phyloP scores from a whole-genome alignment of 2,888 invertebrate genomes.

The Lepidochitona cinerea region DNA sequence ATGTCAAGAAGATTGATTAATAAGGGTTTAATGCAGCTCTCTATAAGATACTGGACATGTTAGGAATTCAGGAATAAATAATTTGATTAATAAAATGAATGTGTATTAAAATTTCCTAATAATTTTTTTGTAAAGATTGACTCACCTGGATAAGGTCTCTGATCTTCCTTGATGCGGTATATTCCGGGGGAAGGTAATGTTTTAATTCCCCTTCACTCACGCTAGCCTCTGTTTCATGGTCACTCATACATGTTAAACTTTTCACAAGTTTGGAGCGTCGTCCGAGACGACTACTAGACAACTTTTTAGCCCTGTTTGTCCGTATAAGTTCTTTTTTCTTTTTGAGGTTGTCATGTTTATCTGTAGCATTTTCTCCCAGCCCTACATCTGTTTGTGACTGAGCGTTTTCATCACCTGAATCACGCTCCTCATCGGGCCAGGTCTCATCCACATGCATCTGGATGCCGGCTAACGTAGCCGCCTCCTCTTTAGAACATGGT shows the following conservation, averaged over 20 bases:
- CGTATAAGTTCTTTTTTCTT: constrained; percentile 60
- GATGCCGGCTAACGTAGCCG: constrained; percentile 77
- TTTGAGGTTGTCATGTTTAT: constrained; percentile 54
- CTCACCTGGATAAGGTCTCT: constrained; percentile 76
- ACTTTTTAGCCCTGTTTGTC: constrained; percentile 49
- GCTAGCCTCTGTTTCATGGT: constrained; percentile 49
- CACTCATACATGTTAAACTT: constrained; percentile 60
- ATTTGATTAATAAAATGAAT: no score
- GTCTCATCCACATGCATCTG: constrained; percentile 76
- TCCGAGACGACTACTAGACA: constrained; percentile 48
- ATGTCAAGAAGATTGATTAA: no score
- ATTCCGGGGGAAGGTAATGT: constrained; percentile 76
- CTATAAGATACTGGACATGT: no score
- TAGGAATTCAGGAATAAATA: no score
- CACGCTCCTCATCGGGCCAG: constrained; percentile 59
- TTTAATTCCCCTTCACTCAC: constrained; percentile 67
- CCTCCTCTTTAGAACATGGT: constrained; percentile 78
- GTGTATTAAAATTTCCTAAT: no score
- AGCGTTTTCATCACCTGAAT: background rate
- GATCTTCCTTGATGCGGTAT: constrained; percentile 75
- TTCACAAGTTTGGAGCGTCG: constrained; percentile 56
- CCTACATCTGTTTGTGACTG: background rate
- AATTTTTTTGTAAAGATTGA: no score
- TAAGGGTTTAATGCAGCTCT: no score
- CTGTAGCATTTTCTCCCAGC: constrained; percentile 9